These are phyloP conservation scores for Theodoxus fluviatilis DNA, from an alignment of 2,888 invertebrate genomes.

Conservation along the genomic window DNA sequence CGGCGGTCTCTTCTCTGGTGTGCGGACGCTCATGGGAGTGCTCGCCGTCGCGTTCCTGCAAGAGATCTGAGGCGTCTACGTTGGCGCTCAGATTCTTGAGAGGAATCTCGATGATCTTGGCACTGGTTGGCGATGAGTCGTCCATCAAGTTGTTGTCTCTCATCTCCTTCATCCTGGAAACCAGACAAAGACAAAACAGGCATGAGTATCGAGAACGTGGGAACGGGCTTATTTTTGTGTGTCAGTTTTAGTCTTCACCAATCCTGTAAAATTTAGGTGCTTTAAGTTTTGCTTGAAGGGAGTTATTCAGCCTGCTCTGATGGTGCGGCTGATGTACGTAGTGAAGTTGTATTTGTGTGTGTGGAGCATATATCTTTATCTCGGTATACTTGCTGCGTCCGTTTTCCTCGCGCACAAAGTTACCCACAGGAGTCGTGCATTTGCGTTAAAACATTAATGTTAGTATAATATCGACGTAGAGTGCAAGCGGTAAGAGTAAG, in stretches of 20 bases:
- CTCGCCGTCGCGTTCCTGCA: constrained; percentile 34
- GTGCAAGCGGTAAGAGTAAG: too few relatives aligned
- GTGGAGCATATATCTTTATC: too few relatives aligned
- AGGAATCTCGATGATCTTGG: constrained; percentile 52
- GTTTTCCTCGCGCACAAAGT: too few relatives aligned
- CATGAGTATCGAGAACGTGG: neutral
- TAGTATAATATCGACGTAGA: too few relatives aligned
- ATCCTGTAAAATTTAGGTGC: too few relatives aligned
- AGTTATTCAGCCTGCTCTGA: too few relatives aligned
- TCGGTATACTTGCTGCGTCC: too few relatives aligned
- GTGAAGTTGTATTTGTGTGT: too few relatives aligned
- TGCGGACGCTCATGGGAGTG: neutral
- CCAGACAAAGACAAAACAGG: constrained; percentile 2
- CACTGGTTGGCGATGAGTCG: constrained; percentile 37
- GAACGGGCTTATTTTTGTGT: neutral
- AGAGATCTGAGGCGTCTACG: constrained; percentile 43
- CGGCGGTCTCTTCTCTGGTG: neutral
- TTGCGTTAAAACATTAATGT: too few relatives aligned
- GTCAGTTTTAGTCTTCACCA: neutral
- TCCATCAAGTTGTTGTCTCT: constrained; percentile 50
- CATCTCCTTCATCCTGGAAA: constrained; percentile 55
- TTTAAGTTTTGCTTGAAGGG: too few relatives aligned
- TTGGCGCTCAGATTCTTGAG: constrained; percentile 48
- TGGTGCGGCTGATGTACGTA: too few relatives aligned
- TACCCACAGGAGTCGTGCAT: too few relatives aligned